These are phyloP conservation scores for Lacerta viridis DNA, from an alignment of 2,797 vertebrate genomes.

Conservation along the genomic window DNA sequence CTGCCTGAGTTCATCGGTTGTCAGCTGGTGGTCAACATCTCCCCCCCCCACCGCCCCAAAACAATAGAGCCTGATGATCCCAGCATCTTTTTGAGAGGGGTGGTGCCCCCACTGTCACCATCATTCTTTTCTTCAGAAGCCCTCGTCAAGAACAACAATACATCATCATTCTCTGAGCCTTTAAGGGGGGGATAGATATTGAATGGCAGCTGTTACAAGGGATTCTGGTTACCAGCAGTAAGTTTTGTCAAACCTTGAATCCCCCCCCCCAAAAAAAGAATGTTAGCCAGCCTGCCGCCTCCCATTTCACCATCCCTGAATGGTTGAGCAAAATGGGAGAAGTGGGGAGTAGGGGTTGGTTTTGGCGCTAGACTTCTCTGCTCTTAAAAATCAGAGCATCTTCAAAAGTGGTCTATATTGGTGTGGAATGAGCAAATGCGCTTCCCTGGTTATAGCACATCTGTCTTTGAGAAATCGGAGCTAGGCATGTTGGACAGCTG, in stretches of 20 bases:
- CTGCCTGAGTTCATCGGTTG: not conserved
- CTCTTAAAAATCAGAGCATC: not conserved
- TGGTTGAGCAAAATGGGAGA: not conserved
- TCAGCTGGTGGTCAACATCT: not conserved
- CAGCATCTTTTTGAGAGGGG: not conserved
- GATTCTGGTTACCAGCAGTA: not conserved
- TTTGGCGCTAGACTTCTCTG: too few relatives aligned
- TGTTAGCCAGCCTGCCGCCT: not conserved
- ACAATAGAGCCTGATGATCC: not conserved
- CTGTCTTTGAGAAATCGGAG: too few relatives aligned
- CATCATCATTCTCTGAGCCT: not conserved
- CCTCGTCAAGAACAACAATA: not conserved
- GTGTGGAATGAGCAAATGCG: too few relatives aligned
- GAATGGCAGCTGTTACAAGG: too few relatives aligned
- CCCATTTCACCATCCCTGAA: not conserved
- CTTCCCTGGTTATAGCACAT: too few relatives aligned
- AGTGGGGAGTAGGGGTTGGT: not conserved
- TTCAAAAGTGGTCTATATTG: too few relatives aligned
- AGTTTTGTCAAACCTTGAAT: not conserved
- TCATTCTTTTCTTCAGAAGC: not conserved
- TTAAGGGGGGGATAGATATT: not conserved
- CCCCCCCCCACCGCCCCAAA: not conserved
- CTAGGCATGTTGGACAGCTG: too few relatives aligned
- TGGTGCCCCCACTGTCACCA: not conserved
- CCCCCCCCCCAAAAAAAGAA: fast-evolving